Conservation (phyloP, 2,888 invertebrate genomes). For the Keiferia lycopersicella region DNA sequence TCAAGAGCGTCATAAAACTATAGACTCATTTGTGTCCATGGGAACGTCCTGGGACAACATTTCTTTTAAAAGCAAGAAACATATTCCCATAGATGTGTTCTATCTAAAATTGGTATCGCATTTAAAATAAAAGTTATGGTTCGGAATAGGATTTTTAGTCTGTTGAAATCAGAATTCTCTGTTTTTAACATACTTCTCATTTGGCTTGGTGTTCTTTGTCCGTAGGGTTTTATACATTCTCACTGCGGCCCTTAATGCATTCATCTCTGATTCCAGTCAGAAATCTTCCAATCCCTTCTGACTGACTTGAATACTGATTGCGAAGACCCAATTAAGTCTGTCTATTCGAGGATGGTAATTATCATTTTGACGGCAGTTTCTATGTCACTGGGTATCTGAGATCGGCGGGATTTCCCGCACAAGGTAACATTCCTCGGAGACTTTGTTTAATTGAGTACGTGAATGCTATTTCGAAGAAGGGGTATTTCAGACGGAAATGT, state of each 20-base stretch:
- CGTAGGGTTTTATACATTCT: constrained; percentile 25
- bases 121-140: too few relatives aligned
- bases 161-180: too few relatives aligned
- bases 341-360: constrained; percentile 18
- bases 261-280: constrained; percentile 23
- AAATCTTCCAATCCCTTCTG: constrained; percentile 23
- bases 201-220: not conserved
- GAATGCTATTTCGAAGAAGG: not conserved
- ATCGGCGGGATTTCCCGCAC: not conserved
- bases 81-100: too few relatives aligned
- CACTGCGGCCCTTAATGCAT: constrained; percentile 21
- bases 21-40: too few relatives aligned
- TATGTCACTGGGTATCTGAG: not conserved
- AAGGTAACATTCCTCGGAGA: not conserved
- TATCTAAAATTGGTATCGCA: too few relatives aligned
- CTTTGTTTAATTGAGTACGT: not conserved
- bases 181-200: not conserved
- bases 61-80: too few relatives aligned
- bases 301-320: constrained; percentile 25
- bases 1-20: too few relatives aligned
- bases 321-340: constrained; percentile 21
- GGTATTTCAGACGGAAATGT: not conserved
- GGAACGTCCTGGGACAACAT: too few relatives aligned
- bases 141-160: too few relatives aligned
- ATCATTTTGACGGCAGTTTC: constrained; percentile 11